A percentile compares a stretch with the other conserved stretches of the same genome.
phyloP scores from a whole-genome alignment of 1,140 invertebrate species.

The Ericerus pela region DNA sequence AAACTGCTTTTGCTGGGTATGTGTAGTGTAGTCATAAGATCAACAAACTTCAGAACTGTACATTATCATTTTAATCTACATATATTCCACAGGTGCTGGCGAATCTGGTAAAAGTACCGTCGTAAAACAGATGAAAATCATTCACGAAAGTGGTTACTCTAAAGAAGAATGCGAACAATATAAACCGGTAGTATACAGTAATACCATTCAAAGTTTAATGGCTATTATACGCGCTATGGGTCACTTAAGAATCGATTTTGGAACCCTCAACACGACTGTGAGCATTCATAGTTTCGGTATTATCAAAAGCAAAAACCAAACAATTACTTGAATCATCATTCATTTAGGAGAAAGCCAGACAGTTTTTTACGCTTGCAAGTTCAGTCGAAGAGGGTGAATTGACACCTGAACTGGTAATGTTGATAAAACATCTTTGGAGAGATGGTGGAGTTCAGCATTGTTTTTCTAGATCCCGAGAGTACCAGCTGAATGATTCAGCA shows the following conservation, averaged over 20 bases:
- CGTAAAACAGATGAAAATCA: conserved; percentile 91
- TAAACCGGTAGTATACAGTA: conserved; percentile 82
- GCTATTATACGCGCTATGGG: conserved; percentile 87
- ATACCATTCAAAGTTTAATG: conserved; percentile 81
- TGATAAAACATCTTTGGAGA: conserved; percentile 85
- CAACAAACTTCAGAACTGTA: no score
- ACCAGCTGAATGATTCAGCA: conserved; percentile 89
- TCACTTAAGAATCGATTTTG: conserved; percentile 78
- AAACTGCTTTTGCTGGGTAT: conserved; percentile 73
- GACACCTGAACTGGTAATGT: conserved; percentile 57
- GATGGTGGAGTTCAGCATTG: conserved; percentile 79
- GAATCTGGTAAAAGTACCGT: conserved; percentile 74
- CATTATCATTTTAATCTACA: no score
- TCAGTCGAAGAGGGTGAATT: conserved; percentile 72
- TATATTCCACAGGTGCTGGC: conserved; percentile 48
- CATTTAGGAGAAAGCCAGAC: conserved; percentile 67
- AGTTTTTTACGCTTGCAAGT: conserved; percentile 75
- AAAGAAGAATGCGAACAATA: conserved; percentile 87
- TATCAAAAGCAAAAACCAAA: no score
- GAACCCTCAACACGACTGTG: conserved; percentile 61
- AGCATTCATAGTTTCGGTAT: conserved; percentile 30
- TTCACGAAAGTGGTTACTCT: conserved; percentile 87
- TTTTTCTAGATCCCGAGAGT: conserved; percentile 66
- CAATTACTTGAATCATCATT: no score
- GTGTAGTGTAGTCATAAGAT: conserved; percentile 24